Conservation (phyloP, 2,113 vertebrate species). For the Pungitius pungitius region DNA sequence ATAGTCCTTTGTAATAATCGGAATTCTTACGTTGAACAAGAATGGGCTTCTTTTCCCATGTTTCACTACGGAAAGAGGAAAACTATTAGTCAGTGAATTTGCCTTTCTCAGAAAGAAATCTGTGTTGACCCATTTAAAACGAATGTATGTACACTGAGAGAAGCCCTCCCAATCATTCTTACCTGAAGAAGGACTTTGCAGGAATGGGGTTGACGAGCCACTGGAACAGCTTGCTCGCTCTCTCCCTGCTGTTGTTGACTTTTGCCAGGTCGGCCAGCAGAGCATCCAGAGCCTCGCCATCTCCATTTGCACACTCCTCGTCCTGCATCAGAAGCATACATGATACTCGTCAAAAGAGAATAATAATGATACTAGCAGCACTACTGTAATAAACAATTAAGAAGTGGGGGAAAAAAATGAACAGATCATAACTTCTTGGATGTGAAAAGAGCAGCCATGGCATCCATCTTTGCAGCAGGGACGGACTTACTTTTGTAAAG, state of each 20-base stretch:
- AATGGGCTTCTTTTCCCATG: slow-evolving; percentile 92
- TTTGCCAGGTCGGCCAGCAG: slow-evolving; percentile 79
- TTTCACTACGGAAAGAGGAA: slow-evolving; percentile 67
- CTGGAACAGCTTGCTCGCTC: slow-evolving; percentile 87
- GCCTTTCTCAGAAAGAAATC: background rate
- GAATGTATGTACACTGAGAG: background rate
- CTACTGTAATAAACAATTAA: no score
- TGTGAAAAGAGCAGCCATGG: background rate
- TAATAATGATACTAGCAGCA: no score
- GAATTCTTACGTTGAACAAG: slow-evolving; percentile 84
- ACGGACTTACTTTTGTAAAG: slow-evolving; percentile 27
- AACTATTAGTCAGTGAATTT: background rate
- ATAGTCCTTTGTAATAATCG: slow-evolving; percentile 89
- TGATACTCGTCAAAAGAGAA: no score
- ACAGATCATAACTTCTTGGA: background rate
- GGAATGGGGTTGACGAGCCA: slow-evolving; percentile 89
- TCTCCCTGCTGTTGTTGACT: slow-evolving; percentile 87
- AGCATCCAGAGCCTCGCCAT: slow-evolving; percentile 52
- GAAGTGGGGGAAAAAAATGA: no score
- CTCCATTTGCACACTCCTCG: slow-evolving; percentile 26
- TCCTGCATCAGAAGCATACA: slow-evolving; percentile 24
- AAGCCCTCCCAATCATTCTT: background rate
- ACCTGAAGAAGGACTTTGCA: slow-evolving; percentile 84
- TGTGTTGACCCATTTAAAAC: background rate
- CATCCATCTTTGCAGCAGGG: background rate